Conservation (phyloP, 2,797 vertebrate species). For the Phrynocephalus forsythii region DNA sequence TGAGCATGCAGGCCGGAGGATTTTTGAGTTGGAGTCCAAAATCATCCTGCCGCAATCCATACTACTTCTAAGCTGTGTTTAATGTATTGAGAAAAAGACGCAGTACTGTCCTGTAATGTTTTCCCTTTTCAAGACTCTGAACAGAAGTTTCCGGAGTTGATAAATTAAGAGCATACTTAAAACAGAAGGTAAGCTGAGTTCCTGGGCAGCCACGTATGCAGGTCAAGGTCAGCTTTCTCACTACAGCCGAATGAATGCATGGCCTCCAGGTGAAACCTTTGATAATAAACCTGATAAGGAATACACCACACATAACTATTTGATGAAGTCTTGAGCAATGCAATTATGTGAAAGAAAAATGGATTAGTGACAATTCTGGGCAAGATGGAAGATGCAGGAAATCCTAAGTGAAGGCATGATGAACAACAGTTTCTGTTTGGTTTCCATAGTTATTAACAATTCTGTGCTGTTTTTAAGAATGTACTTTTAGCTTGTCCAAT, state of each 20-base stretch:
- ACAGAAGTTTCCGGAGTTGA: neutral
- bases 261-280: constrained; percentile 52
- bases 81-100: neutral
- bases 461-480: constrained; percentile 43
- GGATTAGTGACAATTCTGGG: constrained; percentile 53
- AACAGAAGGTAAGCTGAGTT: neutral
- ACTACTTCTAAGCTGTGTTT: neutral
- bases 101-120: neutral
- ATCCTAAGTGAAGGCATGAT: constrained; percentile 56
- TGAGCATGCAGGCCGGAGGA: too few species aligned
- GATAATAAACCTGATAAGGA: constrained; percentile 25
- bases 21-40: too few species aligned
- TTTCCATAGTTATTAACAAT: constrained; percentile 41
- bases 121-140: neutral
- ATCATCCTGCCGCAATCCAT: neutral
- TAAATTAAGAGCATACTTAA: neutral
- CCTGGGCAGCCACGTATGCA: neutral
- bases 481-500: constrained; percentile 46
- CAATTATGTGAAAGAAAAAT: constrained; percentile 57
- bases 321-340: constrained; percentile 60
- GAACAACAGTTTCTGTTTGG: constrained; percentile 58
- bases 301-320: constrained; percentile 32
- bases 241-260: neutral
- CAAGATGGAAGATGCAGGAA: constrained; percentile 58
- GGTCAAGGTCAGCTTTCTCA: neutral